Conservation (phyloP, 2,888 invertebrate genomes). For the Acanthosepion esculentum region DNA sequence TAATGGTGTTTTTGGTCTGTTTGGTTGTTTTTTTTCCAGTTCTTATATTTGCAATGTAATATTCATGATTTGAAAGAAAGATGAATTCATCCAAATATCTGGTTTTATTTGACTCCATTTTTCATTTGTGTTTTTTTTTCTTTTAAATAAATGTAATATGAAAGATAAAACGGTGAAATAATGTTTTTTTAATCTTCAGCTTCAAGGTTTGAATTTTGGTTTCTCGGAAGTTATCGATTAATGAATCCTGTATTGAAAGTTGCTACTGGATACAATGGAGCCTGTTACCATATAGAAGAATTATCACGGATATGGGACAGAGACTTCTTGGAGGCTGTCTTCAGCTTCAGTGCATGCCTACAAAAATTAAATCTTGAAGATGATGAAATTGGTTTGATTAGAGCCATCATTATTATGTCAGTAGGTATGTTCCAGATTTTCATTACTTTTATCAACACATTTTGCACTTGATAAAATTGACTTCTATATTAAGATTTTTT, state of each 20-base stretch:
- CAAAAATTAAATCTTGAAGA: conserved; percentile 57
- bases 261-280: conserved; percentile 58
- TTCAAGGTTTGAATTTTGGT: conserved; percentile 70
- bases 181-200: conserved; percentile 56
- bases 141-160: too few species aligned
- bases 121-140: background rate
- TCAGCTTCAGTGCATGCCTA: conserved; percentile 58
- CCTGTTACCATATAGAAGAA: conserved; percentile 60
- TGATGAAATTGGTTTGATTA: conserved; percentile 60
- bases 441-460: too few species aligned
- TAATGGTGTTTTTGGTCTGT: too few species aligned
- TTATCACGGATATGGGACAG: conserved; percentile 58
- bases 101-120: background rate
- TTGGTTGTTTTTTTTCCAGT: too few species aligned
- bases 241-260: conserved; percentile 63
- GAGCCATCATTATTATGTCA: conserved; percentile 60
- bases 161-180: background rate
- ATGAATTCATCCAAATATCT: too few species aligned
- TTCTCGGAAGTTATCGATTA: conserved; percentile 64
- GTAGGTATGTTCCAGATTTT: conserved; percentile 56
- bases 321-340: conserved; percentile 59
- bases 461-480: too few species aligned
- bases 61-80: too few species aligned
- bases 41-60: too few species aligned
- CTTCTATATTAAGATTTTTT: too few species aligned